Base-by-base conservation (phyloP, 2,797 vertebrate species). In the Morus bassanus region DNA sequence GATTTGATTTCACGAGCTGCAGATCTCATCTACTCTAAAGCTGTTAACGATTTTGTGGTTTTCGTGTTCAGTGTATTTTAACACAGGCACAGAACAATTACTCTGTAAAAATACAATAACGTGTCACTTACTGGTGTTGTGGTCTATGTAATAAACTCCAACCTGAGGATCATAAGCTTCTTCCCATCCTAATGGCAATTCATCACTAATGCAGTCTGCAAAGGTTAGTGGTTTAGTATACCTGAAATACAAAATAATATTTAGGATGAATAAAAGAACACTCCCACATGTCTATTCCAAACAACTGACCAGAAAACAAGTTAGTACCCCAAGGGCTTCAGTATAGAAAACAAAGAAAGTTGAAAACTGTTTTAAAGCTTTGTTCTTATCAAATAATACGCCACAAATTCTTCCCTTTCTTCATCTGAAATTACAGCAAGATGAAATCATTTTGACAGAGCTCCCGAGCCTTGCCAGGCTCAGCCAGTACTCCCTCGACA, bases 171-270 rank as follows among this genome's bases (percentile, higher is more conserved):
- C 99, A 84, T 98, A 99, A 15, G 98, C 99, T 97, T 99, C 99
- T 98, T 99, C 99, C 99, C 99, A 99, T 94, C 99, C 99, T 68
- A 99, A 97, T 0, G 99, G 99, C 96, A 99, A 95, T 97, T 99
- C 99, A 93, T 99, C 99, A 37, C 99, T 99, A 69, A 99, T 99
- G 95, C 99, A 99, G 98, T 99, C 99, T 10, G 99, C 99, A 81
- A 99, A 99, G 89, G 99, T 99, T 97, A 99, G 98, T 73, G 99
- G 99, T 95, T 99, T 99, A 59, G 99, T 99, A 77, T 99, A 99
- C 98, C 99, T 99, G 98, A 95, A 95, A 96, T 54, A 37, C 54
- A 97, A 97, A 97, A 85, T 16, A 93, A 63, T 30, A 85, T 37
- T 90, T 54, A 81, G 53, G 33, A 82, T 23, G 6, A 89, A 85